A percentile compares a stretch with the other conserved stretches of the same genome.
Conservation (phyloP, 1,140 invertebrate genomes). For the Tribolium castaneum region DNA sequence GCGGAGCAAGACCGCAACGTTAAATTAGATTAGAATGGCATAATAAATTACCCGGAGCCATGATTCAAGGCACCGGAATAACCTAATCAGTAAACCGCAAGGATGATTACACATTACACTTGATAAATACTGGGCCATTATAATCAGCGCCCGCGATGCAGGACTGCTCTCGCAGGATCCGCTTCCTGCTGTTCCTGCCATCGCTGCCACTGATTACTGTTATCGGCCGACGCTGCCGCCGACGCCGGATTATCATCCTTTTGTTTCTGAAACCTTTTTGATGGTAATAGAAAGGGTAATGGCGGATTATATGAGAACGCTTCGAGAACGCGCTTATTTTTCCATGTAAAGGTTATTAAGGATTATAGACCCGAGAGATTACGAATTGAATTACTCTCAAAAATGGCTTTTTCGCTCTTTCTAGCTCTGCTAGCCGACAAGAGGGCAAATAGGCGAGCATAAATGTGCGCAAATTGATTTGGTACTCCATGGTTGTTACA, state of each 20-base stretch:
- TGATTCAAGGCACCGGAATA: constrained; percentile 57
- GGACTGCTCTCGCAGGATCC: constrained; percentile 47
- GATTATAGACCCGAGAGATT: constrained; percentile 50
- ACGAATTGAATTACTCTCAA: constrained; percentile 50
- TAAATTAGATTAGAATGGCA: constrained; percentile 58
- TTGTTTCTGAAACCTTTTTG: constrained; percentile 52
- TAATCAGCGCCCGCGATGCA: constrained; percentile 48
- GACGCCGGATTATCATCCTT: constrained; percentile 54
- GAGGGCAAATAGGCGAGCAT: too few relatives aligned
- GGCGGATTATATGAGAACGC: constrained; percentile 45
- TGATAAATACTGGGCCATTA: constrained; percentile 51
- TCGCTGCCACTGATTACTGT: constrained; percentile 52
- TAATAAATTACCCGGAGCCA: constrained; percentile 55
- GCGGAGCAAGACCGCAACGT: constrained; percentile 51
- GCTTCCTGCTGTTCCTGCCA: constrained; percentile 44
- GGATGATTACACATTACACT: constrained; percentile 58
- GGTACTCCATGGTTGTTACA: too few relatives aligned
- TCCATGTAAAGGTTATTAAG: constrained; percentile 46
- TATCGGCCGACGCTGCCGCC: constrained; percentile 47
- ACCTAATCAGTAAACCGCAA: constrained; percentile 58
- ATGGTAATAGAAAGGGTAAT: constrained; percentile 56
- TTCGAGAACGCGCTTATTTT: constrained; percentile 44
- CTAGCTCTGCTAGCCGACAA: not conserved
- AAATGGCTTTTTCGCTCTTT: constrained; percentile 38
- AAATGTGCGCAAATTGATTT: not conserved